These are phyloP conservation scores for Seriola rivoliana DNA, from an alignment of 2,113 vertebrate genomes.

Conservation along the genomic window DNA sequence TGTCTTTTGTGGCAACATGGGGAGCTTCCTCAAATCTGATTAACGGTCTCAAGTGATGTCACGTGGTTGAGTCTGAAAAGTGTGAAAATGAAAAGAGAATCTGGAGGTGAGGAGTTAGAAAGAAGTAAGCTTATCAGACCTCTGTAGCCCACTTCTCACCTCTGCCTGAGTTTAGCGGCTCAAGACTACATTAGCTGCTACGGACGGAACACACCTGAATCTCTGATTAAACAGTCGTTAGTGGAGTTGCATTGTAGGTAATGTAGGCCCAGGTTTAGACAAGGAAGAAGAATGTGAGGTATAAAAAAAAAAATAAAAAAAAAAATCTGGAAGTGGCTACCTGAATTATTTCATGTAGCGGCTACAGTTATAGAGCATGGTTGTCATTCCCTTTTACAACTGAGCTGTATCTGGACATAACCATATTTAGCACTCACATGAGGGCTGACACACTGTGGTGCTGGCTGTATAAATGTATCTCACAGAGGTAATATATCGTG, in stretches of 20 bases:
- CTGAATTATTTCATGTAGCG: not conserved
- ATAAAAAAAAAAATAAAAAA: too few species aligned
- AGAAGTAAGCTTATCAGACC: not conserved
- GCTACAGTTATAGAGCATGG: not conserved
- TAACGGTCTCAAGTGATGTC: not conserved
- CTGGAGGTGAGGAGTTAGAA: not conserved
- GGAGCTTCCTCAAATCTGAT: too few species aligned
- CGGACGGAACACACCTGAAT: too few species aligned
- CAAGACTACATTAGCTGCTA: too few species aligned
- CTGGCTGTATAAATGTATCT: not conserved
- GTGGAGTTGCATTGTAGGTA: not conserved
- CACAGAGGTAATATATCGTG: conserved; percentile 30
- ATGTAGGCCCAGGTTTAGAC: not conserved
- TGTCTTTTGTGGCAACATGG: not conserved
- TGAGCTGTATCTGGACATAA: conserved; percentile 1
- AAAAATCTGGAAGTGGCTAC: not conserved
- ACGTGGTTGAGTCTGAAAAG: not conserved
- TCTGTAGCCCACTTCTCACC: too few species aligned
- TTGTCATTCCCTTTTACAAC: conserved; percentile 16
- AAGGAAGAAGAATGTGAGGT: not conserved
- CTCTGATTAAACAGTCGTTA: not conserved
- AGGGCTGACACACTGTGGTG: conserved; percentile 1
- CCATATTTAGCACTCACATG: conserved; percentile 10
- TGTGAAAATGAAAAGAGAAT: not conserved
- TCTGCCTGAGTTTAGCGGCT: too few species aligned